A percentile compares a stretch with the other conserved stretches of the same genome.
Evolutionary conservation across 2,888 invertebrate genomes (phyloP).

Genomic region (Corbicula japonica): DNA sequence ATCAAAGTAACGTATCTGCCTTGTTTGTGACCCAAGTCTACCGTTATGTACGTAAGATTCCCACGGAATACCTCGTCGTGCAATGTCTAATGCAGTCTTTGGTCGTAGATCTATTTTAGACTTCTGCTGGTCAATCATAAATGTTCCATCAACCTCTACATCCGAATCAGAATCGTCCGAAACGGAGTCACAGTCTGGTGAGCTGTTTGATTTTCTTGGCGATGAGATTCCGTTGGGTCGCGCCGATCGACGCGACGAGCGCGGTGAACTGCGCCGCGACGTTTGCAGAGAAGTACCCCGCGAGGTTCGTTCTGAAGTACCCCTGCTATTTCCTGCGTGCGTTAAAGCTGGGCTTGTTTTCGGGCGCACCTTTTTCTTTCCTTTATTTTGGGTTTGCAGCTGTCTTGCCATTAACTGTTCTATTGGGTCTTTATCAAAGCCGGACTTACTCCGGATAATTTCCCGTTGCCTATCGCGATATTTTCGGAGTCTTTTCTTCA

Average conservation of each 20-base stretch:
- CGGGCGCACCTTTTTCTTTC: slow-evolving; percentile 36
- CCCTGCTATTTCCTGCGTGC: no score
- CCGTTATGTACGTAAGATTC: slow-evolving; percentile 47
- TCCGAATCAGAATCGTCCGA: slow-evolving; percentile 53
- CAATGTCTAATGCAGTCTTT: slow-evolving; percentile 62
- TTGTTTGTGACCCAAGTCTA: slow-evolving; percentile 49
- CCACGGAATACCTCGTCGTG: slow-evolving; percentile 40
- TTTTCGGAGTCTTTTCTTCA: slow-evolving; percentile 61
- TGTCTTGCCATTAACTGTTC: slow-evolving; percentile 58
- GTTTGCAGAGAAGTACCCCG: not conserved
- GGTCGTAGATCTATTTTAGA: slow-evolving; percentile 65
- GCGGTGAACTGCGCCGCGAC: not conserved
- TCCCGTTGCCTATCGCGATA: slow-evolving; percentile 64
- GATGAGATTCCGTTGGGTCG: not conserved
- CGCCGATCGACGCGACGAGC: not conserved
- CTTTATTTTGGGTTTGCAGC: slow-evolving; percentile 53
- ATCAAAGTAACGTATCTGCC: slow-evolving; percentile 60
- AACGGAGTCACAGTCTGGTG: not conserved
- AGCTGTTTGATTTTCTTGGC: not conserved
- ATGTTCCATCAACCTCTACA: slow-evolving; percentile 59
- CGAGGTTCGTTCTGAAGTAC: no score
- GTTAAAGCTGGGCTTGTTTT: slow-evolving; percentile 57
- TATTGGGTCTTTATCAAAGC: slow-evolving; percentile 50
- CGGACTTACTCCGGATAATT: slow-evolving; percentile 51
- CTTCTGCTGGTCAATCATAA: slow-evolving; percentile 66